Percentiles rank a stretch among this genome's conserved stretches.
phyloP scores from a whole-genome alignment of 2,113 vertebrate species.

The Campylomormyrus numenius region DNA sequence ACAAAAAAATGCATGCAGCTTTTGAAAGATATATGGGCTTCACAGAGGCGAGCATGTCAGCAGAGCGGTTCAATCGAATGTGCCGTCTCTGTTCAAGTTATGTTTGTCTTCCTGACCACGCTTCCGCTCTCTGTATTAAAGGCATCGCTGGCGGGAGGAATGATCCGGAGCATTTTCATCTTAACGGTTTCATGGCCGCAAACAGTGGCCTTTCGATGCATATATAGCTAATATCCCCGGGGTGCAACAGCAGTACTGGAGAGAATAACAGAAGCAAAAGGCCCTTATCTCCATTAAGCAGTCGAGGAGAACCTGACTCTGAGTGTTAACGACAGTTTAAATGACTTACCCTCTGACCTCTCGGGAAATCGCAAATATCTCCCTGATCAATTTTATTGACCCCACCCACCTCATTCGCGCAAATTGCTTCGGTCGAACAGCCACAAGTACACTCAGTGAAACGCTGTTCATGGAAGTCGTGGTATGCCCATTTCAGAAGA shows the following conservation, averaged over 20 bases:
- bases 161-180: not conserved
- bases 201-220: not conserved
- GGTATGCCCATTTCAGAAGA: not conserved
- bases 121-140: not conserved
- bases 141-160: not conserved
- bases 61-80: not conserved
- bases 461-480: not conserved
- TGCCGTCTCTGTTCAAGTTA: not conserved
- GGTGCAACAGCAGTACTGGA: not conserved
- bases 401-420: not conserved
- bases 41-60: not conserved
- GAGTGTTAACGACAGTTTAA: conserved; percentile 31
- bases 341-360: conserved; percentile 33
- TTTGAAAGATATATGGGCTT: not conserved
- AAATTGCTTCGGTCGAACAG: not conserved
- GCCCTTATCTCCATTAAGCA: not conserved
- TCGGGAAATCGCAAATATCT: conserved; percentile 20
- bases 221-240: not conserved
- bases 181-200: not conserved
- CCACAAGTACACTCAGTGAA: not conserved
- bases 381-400: conserved; percentile 28
- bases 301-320: not conserved
- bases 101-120: not conserved
- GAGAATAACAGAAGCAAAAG: not conserved
- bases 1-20: not conserved